These are phyloP conservation scores for Pseudolaguvia tuberculata DNA, from an alignment of 2,113 vertebrate species.

Conservation along the genomic window DNA sequence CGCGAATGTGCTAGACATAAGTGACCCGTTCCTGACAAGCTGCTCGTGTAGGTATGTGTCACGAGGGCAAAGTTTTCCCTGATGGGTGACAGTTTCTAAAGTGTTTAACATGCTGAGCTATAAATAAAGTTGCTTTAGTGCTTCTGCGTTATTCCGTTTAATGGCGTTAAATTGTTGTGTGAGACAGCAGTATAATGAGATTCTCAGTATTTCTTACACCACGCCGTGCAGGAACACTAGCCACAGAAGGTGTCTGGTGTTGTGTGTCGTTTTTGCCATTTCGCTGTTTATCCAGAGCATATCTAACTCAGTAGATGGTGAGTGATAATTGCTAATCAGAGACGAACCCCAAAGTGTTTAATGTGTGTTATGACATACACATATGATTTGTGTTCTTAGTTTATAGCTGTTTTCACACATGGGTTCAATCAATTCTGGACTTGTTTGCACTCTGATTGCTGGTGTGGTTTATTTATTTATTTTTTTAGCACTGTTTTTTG, in stretches of 20 bases:
- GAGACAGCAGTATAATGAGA: not conserved
- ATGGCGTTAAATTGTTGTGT: slow-evolving; percentile 16
- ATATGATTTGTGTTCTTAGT: not conserved
- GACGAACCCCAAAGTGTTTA: not conserved
- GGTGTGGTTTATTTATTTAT: not conserved
- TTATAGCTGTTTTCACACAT: not conserved
- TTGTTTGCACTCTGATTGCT: not conserved
- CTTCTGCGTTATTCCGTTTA: not conserved
- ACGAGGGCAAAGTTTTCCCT: slow-evolving; percentile 2
- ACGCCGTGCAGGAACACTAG: not conserved
- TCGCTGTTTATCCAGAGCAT: not conserved
- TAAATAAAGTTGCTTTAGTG: slow-evolving; percentile 10
- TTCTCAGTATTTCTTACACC: slow-evolving; percentile 4
- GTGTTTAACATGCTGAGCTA: not conserved
- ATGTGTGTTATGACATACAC: slow-evolving; percentile 11
- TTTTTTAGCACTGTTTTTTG: not conserved
- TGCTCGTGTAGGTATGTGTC: not conserved
- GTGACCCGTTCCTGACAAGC: not conserved
- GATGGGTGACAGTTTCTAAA: not conserved
- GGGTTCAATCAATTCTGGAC: not conserved
- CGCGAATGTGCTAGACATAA: too few species aligned
- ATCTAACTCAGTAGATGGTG: slow-evolving; percentile 22
- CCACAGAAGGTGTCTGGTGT: not conserved
- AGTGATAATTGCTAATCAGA: slow-evolving; percentile 18
- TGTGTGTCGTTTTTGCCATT: slow-evolving; percentile 4